Percentiles rank a stretch among this genome's conserved stretches.
Conservation (phyloP, 2,888 invertebrate species). For the Monoplex corrugatus region DNA sequence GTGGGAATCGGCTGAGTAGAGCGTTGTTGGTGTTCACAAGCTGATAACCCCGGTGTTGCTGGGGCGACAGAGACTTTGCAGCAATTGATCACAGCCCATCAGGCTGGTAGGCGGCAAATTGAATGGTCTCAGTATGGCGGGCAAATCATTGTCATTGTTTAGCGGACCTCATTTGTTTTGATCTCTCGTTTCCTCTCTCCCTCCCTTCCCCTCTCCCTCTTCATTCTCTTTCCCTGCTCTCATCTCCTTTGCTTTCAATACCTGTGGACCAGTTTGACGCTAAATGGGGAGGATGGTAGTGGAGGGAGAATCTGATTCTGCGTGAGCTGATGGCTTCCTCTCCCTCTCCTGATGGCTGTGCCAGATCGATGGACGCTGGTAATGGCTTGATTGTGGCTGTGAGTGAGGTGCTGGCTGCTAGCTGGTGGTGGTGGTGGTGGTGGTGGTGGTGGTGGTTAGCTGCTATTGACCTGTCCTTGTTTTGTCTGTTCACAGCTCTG, state of each 20-base stretch:
- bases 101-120: not conserved
- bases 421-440: not conserved
- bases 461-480: no score
- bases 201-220: not conserved
- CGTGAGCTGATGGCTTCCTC: slow-evolving; percentile 33
- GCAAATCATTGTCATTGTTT: not conserved
- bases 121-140: not conserved
- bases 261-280: not conserved
- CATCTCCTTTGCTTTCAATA: not conserved
- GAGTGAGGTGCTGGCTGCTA: not conserved
- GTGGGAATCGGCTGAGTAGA: not conserved
- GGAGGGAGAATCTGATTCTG: not conserved
- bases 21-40: not conserved
- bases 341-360: not conserved
- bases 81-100: not conserved
- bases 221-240: not conserved
- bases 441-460: not conserved
- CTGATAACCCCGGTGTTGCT: not conserved
- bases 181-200: not conserved
- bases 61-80: not conserved
- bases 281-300: not conserved
- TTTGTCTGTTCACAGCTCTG: no score
- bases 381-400: slow-evolving; percentile 41
- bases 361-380: slow-evolving; percentile 1
- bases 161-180: not conserved